phyloP scores from a whole-genome alignment of 2,797 vertebrate species.

The Cygnus olor region DNA sequence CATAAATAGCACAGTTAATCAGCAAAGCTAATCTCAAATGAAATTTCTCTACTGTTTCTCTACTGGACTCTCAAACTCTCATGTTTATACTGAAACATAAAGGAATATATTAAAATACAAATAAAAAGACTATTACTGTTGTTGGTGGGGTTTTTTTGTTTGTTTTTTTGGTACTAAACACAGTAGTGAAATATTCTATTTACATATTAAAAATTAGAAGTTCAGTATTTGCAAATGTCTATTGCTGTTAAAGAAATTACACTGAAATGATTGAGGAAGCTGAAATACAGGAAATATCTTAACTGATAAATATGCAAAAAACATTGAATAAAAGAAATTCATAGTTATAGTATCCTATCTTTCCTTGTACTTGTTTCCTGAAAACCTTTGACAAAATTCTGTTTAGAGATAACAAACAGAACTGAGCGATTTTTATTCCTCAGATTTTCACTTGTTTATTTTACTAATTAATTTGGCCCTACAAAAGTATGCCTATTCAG shows the following conservation, averaged over 20 bases:
- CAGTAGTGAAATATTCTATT: not conserved
- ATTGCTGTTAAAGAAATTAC: not conserved
- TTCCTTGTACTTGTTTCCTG: not conserved
- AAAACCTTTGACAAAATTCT: not conserved
- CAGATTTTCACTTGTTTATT: constrained; percentile 14
- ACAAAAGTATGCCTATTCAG: not conserved
- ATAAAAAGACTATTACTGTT: not conserved
- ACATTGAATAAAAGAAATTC: not conserved
- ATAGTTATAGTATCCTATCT: not conserved
- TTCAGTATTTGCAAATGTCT: not conserved
- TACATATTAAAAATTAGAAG: not conserved
- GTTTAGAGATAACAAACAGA: not conserved
- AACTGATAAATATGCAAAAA: not conserved
- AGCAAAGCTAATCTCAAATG: not conserved
- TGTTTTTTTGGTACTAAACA: not conserved
- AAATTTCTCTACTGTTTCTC: not conserved
- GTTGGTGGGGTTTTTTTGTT: not conserved
- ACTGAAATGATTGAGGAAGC: not conserved
- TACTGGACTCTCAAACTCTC: not conserved
- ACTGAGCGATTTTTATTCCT: not conserved
- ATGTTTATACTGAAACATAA: not conserved
- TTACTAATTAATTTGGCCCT: constrained; percentile 47
- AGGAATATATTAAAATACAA: not conserved
- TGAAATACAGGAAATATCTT: not conserved
- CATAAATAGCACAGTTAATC: not conserved